Evolutionary conservation across 2,888 invertebrate species (phyloP).

Genomic region (Liopterus haemorrhoidalis): DNA sequence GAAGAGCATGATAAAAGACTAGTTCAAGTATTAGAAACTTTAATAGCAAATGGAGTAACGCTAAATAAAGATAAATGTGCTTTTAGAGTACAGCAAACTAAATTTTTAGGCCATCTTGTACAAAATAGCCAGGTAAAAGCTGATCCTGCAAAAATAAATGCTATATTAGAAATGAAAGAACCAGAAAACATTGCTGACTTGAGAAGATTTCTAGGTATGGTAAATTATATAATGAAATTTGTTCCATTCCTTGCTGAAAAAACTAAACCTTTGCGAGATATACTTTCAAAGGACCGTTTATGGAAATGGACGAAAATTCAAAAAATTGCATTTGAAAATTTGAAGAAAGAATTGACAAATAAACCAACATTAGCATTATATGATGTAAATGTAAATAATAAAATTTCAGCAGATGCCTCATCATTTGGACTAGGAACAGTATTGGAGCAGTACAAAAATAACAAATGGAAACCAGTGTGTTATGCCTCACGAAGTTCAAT

Average conservation of each 20-base stretch:
- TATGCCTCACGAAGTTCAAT: constrained; percentile 38
- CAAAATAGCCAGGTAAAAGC: too few species aligned
- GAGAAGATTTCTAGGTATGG: constrained; percentile 24
- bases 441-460: constrained; percentile 31
- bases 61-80: too few species aligned
- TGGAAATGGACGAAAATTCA: constrained; percentile 19
- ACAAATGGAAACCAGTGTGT: constrained; percentile 34
- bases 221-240: constrained; percentile 26
- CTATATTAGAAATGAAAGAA: too few species aligned
- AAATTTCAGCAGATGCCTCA: constrained; percentile 34
- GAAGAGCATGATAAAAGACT: too few species aligned
- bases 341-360: constrained; percentile 22
- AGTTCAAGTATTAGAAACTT: too few species aligned
- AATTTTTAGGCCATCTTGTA: too few species aligned
- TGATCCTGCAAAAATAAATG: too few species aligned
- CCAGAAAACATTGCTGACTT: constrained; percentile 24
- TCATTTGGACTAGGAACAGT: constrained; percentile 35
- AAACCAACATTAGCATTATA: constrained; percentile 24
- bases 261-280: constrained; percentile 22
- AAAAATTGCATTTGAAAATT: constrained; percentile 10
- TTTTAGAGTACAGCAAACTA: too few species aligned
- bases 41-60: too few species aligned
- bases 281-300: constrained; percentile 19
- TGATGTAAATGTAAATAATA: constrained; percentile 18
- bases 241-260: constrained; percentile 25